Conservation (phyloP, 1,140 invertebrate genomes). For the honey bee (Apis mellifera) region Amel_HAv3.1 CM009940.2:3990501-3991000, state of each 20-base stretch:
- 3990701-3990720: constrained; percentile 8
- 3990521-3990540: too few species aligned
- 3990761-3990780: background rate
- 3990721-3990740: background rate
- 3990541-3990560: too few species aligned
- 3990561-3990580: background rate
- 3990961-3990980: background rate
- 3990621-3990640: constrained; percentile 8
- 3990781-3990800: background rate
- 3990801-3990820: background rate
- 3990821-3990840: background rate
- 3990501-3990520: too few species aligned
- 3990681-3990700: background rate
- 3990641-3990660: constrained; percentile 1
- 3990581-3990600: background rate
- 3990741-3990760: background rate
- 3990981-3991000: too few species aligned
- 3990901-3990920: background rate
- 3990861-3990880: too few species aligned
- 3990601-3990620: background rate
- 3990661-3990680: constrained; percentile 9
- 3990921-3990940: too few species aligned
- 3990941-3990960: too few species aligned
- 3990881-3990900: background rate
- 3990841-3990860: background rate